Evolutionary conservation across 1,140 invertebrate species (phyloP).

Genomic region (Chionoecetes opilio): DNA sequence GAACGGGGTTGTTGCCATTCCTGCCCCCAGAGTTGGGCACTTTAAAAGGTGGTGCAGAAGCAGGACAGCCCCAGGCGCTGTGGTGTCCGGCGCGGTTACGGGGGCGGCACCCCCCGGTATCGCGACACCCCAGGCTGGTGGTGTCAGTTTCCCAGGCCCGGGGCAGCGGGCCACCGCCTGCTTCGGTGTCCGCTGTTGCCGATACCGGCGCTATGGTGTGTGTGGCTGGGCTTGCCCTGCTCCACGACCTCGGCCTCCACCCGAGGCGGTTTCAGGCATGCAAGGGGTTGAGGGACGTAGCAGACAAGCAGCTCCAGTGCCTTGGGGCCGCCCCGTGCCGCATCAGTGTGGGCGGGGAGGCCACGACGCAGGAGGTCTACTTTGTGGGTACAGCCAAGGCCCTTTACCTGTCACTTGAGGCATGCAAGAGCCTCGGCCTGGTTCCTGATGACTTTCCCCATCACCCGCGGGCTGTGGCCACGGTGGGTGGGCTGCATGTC

Average conservation of each 20-base stretch:
- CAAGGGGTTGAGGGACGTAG: neutral
- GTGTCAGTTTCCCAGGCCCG: neutral
- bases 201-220: slow-evolving; percentile 7
- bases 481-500: too few relatives aligned
- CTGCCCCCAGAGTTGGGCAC: neutral
- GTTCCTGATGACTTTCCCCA: too few relatives aligned
- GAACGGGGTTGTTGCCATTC: neutral
- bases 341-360: neutral
- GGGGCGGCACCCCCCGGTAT: neutral
- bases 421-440: slow-evolving; percentile 17
- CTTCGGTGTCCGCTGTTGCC: neutral
- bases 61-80: neutral
- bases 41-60: slow-evolving; percentile 37
- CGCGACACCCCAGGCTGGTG: neutral
- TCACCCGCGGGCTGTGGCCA: too few relatives aligned
- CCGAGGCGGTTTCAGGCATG: too few relatives aligned
- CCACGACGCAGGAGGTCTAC: slow-evolving; percentile 10
- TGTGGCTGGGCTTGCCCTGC: neutral
- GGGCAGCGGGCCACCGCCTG: neutral
- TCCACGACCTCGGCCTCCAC: too few relatives aligned
- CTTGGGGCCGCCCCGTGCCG: neutral
- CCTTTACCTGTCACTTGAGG: neutral
- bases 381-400: neutral
- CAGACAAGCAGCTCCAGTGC: neutral
- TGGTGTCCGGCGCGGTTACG: neutral